Percentiles rank a stretch among this genome's conserved stretches.
phyloP scores from a whole-genome alignment of 2,888 invertebrate species.

The Drosophila niveifrons region DNA sequence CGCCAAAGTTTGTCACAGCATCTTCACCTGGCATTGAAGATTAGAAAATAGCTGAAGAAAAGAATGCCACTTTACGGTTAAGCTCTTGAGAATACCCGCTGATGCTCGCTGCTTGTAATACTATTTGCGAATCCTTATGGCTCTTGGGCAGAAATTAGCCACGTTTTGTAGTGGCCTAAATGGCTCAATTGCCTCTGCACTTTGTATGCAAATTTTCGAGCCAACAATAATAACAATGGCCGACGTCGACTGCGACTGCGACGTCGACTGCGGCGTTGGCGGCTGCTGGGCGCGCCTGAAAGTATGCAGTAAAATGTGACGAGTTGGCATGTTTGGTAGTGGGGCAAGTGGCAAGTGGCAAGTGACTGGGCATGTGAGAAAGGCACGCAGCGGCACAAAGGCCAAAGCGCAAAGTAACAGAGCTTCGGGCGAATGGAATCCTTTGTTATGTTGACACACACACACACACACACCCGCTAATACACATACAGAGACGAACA shows the following conservation, averaged over 20 bases:
- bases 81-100: slow-evolving; percentile 22
- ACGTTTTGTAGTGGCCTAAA: slow-evolving; percentile 66
- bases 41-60: slow-evolving; percentile 46
- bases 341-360: slow-evolving; percentile 53
- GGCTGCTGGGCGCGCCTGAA: slow-evolving; percentile 47
- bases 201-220: slow-evolving; percentile 61
- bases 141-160: slow-evolving; percentile 67
- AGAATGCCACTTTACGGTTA: slow-evolving; percentile 43
- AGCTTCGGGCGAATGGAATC: slow-evolving; percentile 48
- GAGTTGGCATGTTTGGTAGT: slow-evolving; percentile 42
- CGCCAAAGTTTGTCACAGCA: slow-evolving; percentile 11
- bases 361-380: slow-evolving; percentile 57
- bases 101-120: slow-evolving; percentile 11
- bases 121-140: slow-evolving; percentile 12
- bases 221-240: slow-evolving; percentile 4
- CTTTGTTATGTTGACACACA: slow-evolving; percentile 60
- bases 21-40: slow-evolving; percentile 30
- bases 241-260: not conserved
- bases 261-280: slow-evolving; percentile 3
- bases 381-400: slow-evolving; percentile 38
- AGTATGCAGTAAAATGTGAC: slow-evolving; percentile 65
- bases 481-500: slow-evolving; percentile 12
- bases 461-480: slow-evolving; percentile 4
- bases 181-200: slow-evolving; percentile 59
- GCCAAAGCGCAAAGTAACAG: slow-evolving; percentile 54